A percentile compares a stretch with the other conserved stretches of the same genome.
These are phyloP conservation scores for Penaeus chinensis DNA, from an alignment of 1,140 invertebrate species.

Conservation along the genomic window DNA sequence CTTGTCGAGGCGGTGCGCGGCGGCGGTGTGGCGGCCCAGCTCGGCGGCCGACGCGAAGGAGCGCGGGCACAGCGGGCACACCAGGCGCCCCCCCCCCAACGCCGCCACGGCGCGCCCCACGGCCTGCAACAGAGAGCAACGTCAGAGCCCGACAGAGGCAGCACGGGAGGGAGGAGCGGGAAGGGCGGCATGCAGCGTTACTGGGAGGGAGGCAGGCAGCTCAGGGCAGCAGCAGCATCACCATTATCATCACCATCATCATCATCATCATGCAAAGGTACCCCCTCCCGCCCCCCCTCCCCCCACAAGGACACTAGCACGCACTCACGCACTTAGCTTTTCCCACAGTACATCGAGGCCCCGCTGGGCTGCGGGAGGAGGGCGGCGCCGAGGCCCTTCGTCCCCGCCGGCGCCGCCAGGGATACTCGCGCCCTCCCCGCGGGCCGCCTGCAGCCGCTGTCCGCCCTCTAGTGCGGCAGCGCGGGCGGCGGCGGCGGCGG, in stretches of 20 bases:
- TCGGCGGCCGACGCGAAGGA: constrained; percentile 38
- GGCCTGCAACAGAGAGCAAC: constrained; percentile 49
- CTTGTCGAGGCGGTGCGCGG: constrained; percentile 50
- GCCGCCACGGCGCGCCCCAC: constrained; percentile 46
- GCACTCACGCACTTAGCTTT: background rate
- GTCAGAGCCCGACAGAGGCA: constrained; percentile 12
- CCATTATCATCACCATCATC: background rate
- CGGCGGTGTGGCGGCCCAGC: constrained; percentile 40
- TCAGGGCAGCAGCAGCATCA: background rate
- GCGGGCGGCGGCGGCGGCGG: background rate
- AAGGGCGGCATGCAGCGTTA: too few species aligned
- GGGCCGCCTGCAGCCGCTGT: background rate
- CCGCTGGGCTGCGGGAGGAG: too few species aligned
- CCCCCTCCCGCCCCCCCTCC: background rate
- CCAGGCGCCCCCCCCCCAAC: constrained; percentile 42
- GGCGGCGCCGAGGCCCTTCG: too few species aligned
- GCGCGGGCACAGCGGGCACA: constrained; percentile 49
- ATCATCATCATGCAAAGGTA: too few species aligned
- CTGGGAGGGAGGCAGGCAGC: too few species aligned
- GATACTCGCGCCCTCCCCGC: too few species aligned
- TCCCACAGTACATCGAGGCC: background rate
- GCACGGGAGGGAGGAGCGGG: background rate
- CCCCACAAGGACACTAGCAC: background rate
- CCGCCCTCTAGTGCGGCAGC: background rate
- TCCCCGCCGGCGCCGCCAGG: too few species aligned